A percentile compares a stretch with the other conserved stretches of the same genome.
These are phyloP conservation scores for Diglossa brunneiventris DNA, from an alignment of 2,113 vertebrate genomes.

Conservation along the genomic window DNA sequence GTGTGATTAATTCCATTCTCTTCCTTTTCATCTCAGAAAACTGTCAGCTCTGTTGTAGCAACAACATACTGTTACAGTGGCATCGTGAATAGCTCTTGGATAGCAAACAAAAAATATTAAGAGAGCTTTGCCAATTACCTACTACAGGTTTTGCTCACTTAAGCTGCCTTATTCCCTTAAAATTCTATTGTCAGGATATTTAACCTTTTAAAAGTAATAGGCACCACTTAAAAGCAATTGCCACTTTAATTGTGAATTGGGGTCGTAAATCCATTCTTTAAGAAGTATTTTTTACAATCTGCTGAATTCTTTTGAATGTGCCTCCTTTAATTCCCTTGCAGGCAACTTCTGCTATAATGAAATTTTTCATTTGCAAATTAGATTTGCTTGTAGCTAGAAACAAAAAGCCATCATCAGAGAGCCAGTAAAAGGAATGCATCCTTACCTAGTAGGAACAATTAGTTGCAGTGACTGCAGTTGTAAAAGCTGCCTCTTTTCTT, in stretches of 20 bases:
- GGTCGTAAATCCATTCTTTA: constrained; percentile 66
- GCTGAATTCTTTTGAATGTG: constrained; percentile 35
- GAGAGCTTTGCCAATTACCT: constrained; percentile 68
- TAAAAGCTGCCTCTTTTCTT: constrained; percentile 33
- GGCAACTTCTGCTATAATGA: constrained; percentile 63
- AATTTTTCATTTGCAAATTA: constrained; percentile 77
- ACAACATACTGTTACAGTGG: constrained; percentile 61
- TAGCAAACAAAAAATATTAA: constrained; percentile 65
- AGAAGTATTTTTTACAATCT: constrained; percentile 32
- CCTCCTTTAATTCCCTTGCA: constrained; percentile 63
- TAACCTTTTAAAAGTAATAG: constrained; percentile 70
- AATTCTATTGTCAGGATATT: constrained; percentile 40
- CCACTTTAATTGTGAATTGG: constrained; percentile 68
- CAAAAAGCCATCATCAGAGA: constrained; percentile 65
- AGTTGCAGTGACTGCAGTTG: constrained; percentile 46
- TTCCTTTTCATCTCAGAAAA: constrained; percentile 63
- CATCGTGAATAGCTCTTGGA: constrained; percentile 59
- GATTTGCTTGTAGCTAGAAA: constrained; percentile 70
- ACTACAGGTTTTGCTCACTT: constrained; percentile 46
- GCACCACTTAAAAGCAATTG: constrained; percentile 65
- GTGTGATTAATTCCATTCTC: constrained; percentile 61
- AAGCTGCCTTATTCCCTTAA: constrained; percentile 35
- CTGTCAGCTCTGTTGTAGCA: constrained; percentile 67
- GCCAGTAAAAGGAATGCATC: constrained; percentile 54
- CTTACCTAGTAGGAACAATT: constrained; percentile 67